Conservation (phyloP, 2,113 vertebrate species). For the Odocoileus virginianus region DNA sequence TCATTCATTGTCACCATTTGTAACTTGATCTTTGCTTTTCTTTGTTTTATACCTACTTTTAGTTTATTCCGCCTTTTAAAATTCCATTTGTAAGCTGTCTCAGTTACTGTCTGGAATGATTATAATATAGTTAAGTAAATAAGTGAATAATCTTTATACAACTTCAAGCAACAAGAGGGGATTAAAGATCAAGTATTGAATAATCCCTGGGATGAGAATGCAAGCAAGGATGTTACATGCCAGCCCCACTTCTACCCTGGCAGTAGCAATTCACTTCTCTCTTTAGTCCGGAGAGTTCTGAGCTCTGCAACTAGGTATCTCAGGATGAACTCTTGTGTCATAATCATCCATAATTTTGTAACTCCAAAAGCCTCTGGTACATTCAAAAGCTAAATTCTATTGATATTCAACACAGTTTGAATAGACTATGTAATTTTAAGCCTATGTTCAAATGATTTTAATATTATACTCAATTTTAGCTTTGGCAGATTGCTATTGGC, state of each 20-base stretch:
- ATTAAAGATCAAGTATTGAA: neutral
- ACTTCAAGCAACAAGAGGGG: neutral
- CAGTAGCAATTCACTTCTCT: neutral
- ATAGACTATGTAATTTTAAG: neutral
- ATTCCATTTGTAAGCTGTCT: neutral
- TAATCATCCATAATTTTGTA: neutral
- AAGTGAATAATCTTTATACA: neutral
- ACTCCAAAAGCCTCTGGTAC: neutral
- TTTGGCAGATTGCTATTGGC: slow-evolving; percentile 45
- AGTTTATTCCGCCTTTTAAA: neutral
- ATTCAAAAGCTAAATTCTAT: neutral
- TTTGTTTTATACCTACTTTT: neutral
- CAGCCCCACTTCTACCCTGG: neutral
- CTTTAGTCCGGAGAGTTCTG: neutral
- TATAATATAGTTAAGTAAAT: neutral
- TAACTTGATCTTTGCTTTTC: neutral
- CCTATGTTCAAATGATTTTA: slow-evolving; percentile 22
- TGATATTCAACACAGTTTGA: neutral
- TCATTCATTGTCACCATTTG: neutral
- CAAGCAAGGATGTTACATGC: neutral
- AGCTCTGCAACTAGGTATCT: neutral
- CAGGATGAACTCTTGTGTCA: neutral
- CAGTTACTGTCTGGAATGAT: neutral
- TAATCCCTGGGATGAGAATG: neutral
- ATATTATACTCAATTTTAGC: slow-evolving; percentile 33